Evolutionary conservation across 2,888 invertebrate genomes (phyloP).

Genomic region (Onchidella celtica): DNA sequence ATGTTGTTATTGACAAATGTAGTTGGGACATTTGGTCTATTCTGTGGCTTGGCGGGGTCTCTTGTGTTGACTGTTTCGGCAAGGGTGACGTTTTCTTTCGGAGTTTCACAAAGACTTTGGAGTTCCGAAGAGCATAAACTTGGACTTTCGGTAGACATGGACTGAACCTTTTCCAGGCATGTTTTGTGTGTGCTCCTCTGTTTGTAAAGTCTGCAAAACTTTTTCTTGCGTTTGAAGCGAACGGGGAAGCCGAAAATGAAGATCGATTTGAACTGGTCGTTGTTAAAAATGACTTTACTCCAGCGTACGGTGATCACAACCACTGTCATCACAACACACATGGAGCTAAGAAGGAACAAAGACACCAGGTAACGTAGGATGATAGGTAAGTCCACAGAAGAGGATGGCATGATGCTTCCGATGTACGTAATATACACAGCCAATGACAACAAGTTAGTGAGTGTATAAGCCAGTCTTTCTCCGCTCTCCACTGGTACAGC

Average conservation of each 20-base stretch:
- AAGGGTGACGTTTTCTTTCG: not conserved
- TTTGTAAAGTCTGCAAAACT: not conserved
- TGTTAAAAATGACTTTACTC: constrained; percentile 19
- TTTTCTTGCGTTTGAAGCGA: not conserved
- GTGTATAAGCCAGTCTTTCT: constrained; percentile 44
- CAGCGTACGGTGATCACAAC: constrained; percentile 37
- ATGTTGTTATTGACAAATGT: not conserved
- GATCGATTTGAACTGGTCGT: constrained; percentile 21
- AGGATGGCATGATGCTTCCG: constrained; percentile 44
- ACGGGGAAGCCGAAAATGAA: constrained; percentile 32
- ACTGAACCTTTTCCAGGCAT: not conserved
- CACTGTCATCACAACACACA: constrained; percentile 38
- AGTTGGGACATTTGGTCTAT: not conserved
- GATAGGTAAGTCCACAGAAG: constrained; percentile 46
- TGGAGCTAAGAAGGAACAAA: constrained; percentile 36
- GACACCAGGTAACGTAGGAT: constrained; percentile 39
- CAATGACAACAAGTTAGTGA: constrained; percentile 46
- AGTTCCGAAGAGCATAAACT: constrained; percentile 26
- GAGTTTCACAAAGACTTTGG: constrained; percentile 16
- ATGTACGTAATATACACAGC: constrained; percentile 48
- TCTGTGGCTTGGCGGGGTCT: not conserved
- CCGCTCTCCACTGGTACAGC: constrained; percentile 45
- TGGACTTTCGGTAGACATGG: not conserved
- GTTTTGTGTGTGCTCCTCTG: not conserved
- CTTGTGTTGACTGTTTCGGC: not conserved